These are phyloP conservation scores for Poecile atricapillus DNA, from an alignment of 2,113 vertebrate genomes.

Conservation along the genomic window DNA sequence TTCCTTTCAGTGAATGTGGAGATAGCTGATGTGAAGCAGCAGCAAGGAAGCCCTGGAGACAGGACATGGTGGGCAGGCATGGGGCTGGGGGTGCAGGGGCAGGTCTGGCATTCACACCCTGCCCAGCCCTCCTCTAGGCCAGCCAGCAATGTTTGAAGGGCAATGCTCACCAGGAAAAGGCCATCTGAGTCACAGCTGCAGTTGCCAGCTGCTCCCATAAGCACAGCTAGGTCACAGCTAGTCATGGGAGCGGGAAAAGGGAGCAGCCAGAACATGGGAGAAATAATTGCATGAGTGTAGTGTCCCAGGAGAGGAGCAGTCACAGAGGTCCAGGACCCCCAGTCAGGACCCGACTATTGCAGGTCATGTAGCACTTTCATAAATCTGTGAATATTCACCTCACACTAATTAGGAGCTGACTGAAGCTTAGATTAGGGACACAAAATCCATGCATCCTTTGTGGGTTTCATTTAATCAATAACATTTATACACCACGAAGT, in stretches of 20 bases:
- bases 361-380: background rate
- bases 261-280: background rate
- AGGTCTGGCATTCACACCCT: background rate
- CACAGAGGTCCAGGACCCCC: background rate
- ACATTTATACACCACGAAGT: background rate
- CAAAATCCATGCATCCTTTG: background rate
- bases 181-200: background rate
- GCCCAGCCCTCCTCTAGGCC: background rate
- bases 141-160: background rate
- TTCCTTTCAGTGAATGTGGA: background rate
- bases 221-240: background rate
- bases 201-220: background rate
- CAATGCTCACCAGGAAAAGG: background rate
- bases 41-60: background rate
- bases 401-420: background rate
- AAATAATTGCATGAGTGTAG: background rate
- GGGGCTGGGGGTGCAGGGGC: background rate
- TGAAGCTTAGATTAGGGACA: background rate
- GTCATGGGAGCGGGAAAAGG: background rate
- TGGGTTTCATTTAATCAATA: background rate
- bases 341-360: background rate
- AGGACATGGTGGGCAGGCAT: background rate
- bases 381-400: background rate
- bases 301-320: background rate
- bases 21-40: background rate